Evolutionary conservation across 2,888 invertebrate species (phyloP).

Genomic region (Sesia apiformis): DNA sequence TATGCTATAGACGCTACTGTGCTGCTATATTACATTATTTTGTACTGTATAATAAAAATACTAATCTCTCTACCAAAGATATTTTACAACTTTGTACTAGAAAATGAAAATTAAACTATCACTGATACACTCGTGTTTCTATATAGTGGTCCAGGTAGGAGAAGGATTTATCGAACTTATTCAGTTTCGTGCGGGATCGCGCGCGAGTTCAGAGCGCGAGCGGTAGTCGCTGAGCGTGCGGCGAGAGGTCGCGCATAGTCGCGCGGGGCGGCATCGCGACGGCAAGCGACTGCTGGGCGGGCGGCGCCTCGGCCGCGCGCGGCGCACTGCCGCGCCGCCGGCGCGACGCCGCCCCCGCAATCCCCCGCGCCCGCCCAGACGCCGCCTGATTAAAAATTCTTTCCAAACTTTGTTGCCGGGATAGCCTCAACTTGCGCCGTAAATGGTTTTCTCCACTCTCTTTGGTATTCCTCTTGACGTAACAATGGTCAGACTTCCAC

Average conservation of each 20-base stretch:
- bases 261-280: constrained; percentile 31
- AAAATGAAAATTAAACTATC: constrained; percentile 18
- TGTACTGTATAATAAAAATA: constrained; percentile 69
- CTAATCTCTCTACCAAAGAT: constrained; percentile 55
- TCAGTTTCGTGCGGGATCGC: constrained; percentile 63
- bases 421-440: neutral
- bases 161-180: constrained; percentile 73
- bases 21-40: constrained; percentile 64
- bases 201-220: constrained; percentile 37
- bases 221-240: constrained; percentile 10
- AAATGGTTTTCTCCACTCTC: neutral
- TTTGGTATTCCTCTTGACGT: neutral
- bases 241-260: constrained; percentile 24
- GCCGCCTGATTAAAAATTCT: constrained; percentile 63
- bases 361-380: constrained; percentile 17
- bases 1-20: constrained; percentile 63
- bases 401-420: constrained; percentile 37
- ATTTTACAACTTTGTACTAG: constrained; percentile 67
- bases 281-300: constrained; percentile 48
- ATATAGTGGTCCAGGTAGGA: constrained; percentile 74
- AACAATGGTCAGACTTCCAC: too few relatives aligned
- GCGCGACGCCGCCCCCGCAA: constrained; percentile 31
- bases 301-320: constrained; percentile 73
- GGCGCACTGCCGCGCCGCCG: constrained; percentile 70
- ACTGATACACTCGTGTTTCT: constrained; percentile 52